Percentiles rank a stretch among this genome's conserved stretches.
Evolutionary conservation across 2,113 vertebrate genomes (phyloP).

Genomic region (Gobiocypris rarus): DNA sequence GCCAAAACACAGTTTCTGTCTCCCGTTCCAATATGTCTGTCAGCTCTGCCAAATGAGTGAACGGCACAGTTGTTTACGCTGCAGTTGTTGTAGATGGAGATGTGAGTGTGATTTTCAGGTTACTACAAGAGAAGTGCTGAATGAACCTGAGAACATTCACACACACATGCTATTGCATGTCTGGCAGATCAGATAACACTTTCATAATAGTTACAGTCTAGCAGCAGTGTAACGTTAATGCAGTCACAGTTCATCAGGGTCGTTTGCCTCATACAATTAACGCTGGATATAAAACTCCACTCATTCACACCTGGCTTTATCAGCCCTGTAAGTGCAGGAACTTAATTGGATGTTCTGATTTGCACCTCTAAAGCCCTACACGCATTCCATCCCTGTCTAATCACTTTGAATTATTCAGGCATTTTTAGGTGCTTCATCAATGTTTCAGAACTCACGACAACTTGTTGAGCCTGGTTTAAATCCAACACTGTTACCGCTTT

Average conservation of each 20-base stretch:
- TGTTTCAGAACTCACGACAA: slow-evolving; percentile 15
- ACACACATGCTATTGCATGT: slow-evolving; percentile 23
- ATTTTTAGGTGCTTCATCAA: slow-evolving; percentile 32
- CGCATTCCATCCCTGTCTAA: slow-evolving; percentile 35
- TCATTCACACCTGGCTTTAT: slow-evolving; percentile 48
- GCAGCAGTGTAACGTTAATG: slow-evolving; percentile 49
- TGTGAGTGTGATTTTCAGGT: slow-evolving; percentile 34
- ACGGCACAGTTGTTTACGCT: slow-evolving; percentile 37
- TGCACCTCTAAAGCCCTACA: slow-evolving; percentile 40
- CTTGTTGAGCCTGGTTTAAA: slow-evolving; percentile 19
- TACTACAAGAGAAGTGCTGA: slow-evolving; percentile 45
- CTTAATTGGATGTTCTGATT: slow-evolving; percentile 51
- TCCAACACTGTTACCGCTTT: slow-evolving; percentile 21
- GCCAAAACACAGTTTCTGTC: slow-evolving; percentile 49
- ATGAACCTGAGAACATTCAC: slow-evolving; percentile 38
- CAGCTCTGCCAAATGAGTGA: slow-evolving; percentile 37
- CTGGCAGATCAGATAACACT: slow-evolving; percentile 57
- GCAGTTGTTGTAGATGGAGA: slow-evolving; percentile 35
- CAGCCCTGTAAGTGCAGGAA: slow-evolving; percentile 2
- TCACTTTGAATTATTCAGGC: slow-evolving; percentile 36
- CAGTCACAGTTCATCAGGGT: slow-evolving; percentile 55
- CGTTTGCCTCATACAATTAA: slow-evolving; percentile 42
- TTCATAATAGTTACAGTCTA: slow-evolving; percentile 52
- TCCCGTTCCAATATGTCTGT: slow-evolving; percentile 45
- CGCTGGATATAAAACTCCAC: slow-evolving; percentile 42